Evolutionary conservation across 2,888 invertebrate species (phyloP), one percentile per base, ranked within the genome.

Genomic region (Caenorhabditis doughertyi): DNA sequence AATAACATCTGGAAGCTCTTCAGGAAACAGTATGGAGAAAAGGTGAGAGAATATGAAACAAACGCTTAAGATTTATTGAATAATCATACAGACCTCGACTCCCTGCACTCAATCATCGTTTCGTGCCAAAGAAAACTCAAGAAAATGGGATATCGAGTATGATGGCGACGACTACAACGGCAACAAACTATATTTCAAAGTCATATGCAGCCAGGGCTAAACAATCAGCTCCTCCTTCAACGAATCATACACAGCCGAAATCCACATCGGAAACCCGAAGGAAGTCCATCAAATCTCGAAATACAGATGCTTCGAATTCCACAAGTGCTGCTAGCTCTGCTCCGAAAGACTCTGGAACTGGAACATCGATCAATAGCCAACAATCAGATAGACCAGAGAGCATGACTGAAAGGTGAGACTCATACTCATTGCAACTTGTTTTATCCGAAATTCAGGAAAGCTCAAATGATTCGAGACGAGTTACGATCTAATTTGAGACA

Each of bases 401-500:
- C 39, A 79, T 74, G 79, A 83, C 83, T 2, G 83, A 83, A n/a
- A 55, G 29, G 81, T 79, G 7, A 35, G 35, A 39, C n/a, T n/a
- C n/a, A n/a, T 39, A 39, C 9, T 27, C 2, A 13, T 21, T 18
- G 35, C 3, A n/a, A 62, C 3, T 18, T 18, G 11, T 23, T 25
- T 1, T 8, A 13, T 16, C 21, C 18, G 21, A 23, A 13, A 58
- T 13, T 23, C 55, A 80, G 82, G 62, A 83, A 83, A 60, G 83
- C 83, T 11, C 79, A 83, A 58, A 83, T 83, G 83, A 83, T 83
- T 9, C 55, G 83, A 42, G 73, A 83, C 0, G 83, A 83, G 42
- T 32, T 77, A 42, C 58, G 23, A 5, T 49, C 76, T 9, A 76
- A 51, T 35, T 44, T 65, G 13, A n/a, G 11, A 11, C 47, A 49